Evolutionary conservation across 2,797 vertebrate species (phyloP), one percentile per base, ranked within the genome.

Genomic region (Tragopan temminckii): DNA sequence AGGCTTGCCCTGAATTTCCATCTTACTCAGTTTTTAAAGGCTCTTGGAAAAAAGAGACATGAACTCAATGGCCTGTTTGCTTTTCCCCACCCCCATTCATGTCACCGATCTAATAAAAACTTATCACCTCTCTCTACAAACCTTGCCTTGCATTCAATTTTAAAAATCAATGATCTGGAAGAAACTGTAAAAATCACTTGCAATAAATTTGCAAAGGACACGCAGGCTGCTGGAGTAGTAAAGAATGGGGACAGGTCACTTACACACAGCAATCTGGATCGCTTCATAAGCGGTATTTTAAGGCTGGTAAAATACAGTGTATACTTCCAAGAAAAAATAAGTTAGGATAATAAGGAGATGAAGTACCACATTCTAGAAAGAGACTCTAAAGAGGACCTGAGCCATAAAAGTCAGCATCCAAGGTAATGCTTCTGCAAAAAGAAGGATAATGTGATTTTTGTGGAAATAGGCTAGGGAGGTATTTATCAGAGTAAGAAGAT

Each of bases 101-200:
- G 87, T 85, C 91, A 88, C 69, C 71, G 66, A 66, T 46, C 69
- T 66, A 91, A 91, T 85, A 95, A 89, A 78, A 93, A 93, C 89
- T 83, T 88, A 94, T 42, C 91, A 92, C 76, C 38, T 66, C 79
- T 87, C 82, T 92, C 85, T 83, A 72, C 72, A 89, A 95, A 96
- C 82, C 82, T 79, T 89, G 77, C 85, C 91, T 93, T 75, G 82
- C 87, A 83, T 89, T 93, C 94, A 90, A 94, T 96, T 95, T 95
- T 95, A 88, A 93, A 95, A 96, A 94, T 94, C 94, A 93, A 85
- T 92, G 93, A 92, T 94, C 76, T 85, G 79, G 84, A 95, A 95
- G 84, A 95, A 96, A 95, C 90, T 81, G 70, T 83, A 93, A 95
- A 94, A 96, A 92, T 88, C 79, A 81, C 80, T 76, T 75, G 80